Percentiles rank a stretch among this genome's conserved stretches.
Conservation (phyloP, 2,888 invertebrate species). For the Rapana venosa region DNA sequence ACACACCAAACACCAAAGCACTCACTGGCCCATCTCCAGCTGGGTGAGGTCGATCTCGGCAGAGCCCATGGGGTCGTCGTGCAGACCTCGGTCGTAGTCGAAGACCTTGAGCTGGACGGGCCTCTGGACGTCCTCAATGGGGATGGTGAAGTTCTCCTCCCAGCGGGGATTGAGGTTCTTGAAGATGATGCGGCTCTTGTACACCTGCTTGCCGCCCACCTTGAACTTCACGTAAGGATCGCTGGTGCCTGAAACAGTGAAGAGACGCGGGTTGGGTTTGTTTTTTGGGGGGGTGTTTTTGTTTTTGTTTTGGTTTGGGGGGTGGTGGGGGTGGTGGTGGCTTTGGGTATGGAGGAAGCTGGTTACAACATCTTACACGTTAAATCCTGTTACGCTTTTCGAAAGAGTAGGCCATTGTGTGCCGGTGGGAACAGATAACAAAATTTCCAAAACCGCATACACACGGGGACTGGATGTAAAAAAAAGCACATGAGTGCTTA, state of each 20-base stretch:
- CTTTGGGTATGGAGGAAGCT: no score
- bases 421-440: no score
- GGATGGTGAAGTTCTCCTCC: slow-evolving; percentile 96
- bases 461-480: no score
- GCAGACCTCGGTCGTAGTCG: slow-evolving; percentile 97
- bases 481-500: no score
- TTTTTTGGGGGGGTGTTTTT: no score
- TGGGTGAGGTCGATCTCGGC: slow-evolving; percentile 90
- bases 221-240: slow-evolving; percentile 99
- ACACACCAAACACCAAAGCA: not conserved
- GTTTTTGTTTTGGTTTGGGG: no score
- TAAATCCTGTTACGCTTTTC: no score
- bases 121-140: slow-evolving; percentile 73
- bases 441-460: no score
- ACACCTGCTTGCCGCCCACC: slow-evolving; percentile 89
- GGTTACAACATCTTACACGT: no score
- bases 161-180: slow-evolving; percentile 97
- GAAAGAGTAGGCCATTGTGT: no score
- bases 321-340: no score
- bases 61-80: slow-evolving; percentile 98
- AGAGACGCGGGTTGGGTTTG: no score
- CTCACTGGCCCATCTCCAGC: slow-evolving; percentile 85
- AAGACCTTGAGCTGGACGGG: slow-evolving; percentile 84
- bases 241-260: slow-evolving; percentile 86
- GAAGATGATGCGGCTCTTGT: slow-evolving; percentile 96